A percentile compares a stretch with the other conserved stretches of the same genome.
phyloP scores from a whole-genome alignment of 2,888 invertebrate species.

The Dynastes hyllus region DNA sequence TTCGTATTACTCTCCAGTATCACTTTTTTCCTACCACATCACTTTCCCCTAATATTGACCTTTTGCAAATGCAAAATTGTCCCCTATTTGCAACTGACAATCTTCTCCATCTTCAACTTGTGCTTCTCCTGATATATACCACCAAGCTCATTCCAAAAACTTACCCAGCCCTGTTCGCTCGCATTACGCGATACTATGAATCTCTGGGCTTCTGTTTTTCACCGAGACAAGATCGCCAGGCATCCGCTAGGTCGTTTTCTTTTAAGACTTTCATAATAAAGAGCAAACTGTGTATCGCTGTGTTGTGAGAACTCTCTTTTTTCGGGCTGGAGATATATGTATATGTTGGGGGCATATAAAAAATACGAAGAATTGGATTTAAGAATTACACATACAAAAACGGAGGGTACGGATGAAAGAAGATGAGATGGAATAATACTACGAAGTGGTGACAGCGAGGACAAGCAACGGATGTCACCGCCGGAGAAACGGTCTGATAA shows the following conservation, averaged over 20 bases:
- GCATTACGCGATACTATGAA: neutral
- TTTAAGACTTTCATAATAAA: slow-evolving; percentile 61
- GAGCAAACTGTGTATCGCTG: slow-evolving; percentile 52
- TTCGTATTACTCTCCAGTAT: too few relatives aligned
- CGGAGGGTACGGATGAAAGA: slow-evolving; percentile 10
- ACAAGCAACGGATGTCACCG: slow-evolving; percentile 28
- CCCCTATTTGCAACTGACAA: slow-evolving; percentile 2
- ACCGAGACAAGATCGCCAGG: neutral
- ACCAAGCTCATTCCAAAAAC: neutral
- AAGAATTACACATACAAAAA: slow-evolving; percentile 38
- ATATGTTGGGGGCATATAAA: slow-evolving; percentile 29
- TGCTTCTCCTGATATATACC: too few relatives aligned
- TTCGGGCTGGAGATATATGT: neutral
- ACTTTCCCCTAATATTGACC: too few relatives aligned
- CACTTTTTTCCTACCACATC: too few relatives aligned
- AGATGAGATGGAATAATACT: slow-evolving; percentile 24
- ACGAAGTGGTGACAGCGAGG: slow-evolving; percentile 16
- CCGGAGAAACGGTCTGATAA: slow-evolving; percentile 54
- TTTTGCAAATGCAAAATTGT: too few relatives aligned
- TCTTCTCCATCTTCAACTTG: neutral
- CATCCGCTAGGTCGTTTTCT: slow-evolving; percentile 52
- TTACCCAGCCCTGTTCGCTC: neutral
- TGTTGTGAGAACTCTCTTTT: slow-evolving; percentile 3
- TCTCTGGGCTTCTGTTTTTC: slow-evolving; percentile 12
- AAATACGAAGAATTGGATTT: slow-evolving; percentile 49